These are phyloP conservation scores for Ptiloglossa arizonensis DNA, from an alignment of 1,140 invertebrate species.

Conservation along the genomic window DNA sequence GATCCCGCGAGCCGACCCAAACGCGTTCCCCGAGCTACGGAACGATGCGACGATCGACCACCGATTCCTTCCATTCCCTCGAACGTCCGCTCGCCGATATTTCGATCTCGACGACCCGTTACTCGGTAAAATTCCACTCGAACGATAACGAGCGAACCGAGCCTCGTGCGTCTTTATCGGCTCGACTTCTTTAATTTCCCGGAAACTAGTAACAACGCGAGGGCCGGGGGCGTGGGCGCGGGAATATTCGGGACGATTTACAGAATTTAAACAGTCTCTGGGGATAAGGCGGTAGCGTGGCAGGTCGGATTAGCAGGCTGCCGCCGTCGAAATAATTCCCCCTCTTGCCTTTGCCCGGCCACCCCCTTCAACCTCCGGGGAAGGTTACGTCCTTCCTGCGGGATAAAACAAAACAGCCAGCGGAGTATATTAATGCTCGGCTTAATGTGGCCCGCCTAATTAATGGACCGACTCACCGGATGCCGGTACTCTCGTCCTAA, in stretches of 20 bases:
- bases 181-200: conserved; percentile 71
- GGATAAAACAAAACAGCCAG: conserved; percentile 82
- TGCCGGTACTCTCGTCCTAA: conserved; percentile 65
- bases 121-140: too few species aligned
- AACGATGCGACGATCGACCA: too few species aligned
- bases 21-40: too few species aligned
- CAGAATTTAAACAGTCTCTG: conserved; percentile 80
- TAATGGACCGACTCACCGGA: conserved; percentile 81
- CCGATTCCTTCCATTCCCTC: too few species aligned
- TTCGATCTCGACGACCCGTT: too few species aligned
- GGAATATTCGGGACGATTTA: conserved; percentile 70
- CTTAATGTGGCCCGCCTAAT: conserved; percentile 81
- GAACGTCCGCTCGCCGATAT: too few species aligned
- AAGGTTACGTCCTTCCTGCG: conserved; percentile 76
- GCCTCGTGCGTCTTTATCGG: background rate
- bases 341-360: conserved; percentile 22
- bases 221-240: background rate
- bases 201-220: conserved; percentile 59
- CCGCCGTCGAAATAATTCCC: conserved; percentile 65
- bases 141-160: background rate
- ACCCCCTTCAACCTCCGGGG: conserved; percentile 57
- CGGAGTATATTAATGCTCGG: conserved; percentile 82
- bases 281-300: conserved; percentile 75
- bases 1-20: conserved; percentile 27
- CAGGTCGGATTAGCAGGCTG: conserved; percentile 74